phyloP scores from a whole-genome alignment of 2,113 vertebrate species.

The Struthidea cinerea region DNA sequence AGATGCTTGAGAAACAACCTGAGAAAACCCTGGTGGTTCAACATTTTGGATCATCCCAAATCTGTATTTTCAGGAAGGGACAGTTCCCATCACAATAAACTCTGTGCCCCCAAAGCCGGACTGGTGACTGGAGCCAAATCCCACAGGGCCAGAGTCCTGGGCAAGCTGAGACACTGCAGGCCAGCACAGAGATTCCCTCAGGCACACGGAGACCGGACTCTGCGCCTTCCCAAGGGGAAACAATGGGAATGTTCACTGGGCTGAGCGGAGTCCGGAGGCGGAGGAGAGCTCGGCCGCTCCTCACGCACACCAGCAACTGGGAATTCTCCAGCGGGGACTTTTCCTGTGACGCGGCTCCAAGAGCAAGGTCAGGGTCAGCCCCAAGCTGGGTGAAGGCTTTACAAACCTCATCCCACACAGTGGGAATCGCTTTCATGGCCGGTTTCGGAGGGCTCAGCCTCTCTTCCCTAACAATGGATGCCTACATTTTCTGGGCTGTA shows the following conservation, averaged over 20 bases:
- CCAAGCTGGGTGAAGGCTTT: constrained; percentile 34
- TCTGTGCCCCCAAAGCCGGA: neutral
- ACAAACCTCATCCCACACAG: constrained; percentile 33
- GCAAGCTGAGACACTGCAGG: accelerated
- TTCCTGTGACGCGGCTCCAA: neutral
- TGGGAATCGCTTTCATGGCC: neutral
- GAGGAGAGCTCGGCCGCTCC: neutral
- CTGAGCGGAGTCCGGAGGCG: neutral
- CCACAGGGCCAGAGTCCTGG: neutral
- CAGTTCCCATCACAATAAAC: accelerated
- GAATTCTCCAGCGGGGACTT: neutral
- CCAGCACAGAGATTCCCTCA: neutral
- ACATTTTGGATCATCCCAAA: accelerated
- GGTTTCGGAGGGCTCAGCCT: neutral
- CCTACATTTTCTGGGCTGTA: neutral
- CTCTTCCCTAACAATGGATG: neutral
- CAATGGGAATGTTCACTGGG: neutral
- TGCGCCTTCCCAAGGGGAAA: neutral
- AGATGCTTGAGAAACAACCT: neutral
- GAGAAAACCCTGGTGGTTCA: accelerated
- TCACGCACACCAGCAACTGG: neutral
- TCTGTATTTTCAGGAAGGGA: neutral
- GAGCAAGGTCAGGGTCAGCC: constrained; percentile 30
- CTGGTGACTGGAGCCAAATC: neutral
- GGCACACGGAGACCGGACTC: neutral